phyloP scores from a whole-genome alignment of 1,140 invertebrate species.

The Octopus sinensis region DNA sequence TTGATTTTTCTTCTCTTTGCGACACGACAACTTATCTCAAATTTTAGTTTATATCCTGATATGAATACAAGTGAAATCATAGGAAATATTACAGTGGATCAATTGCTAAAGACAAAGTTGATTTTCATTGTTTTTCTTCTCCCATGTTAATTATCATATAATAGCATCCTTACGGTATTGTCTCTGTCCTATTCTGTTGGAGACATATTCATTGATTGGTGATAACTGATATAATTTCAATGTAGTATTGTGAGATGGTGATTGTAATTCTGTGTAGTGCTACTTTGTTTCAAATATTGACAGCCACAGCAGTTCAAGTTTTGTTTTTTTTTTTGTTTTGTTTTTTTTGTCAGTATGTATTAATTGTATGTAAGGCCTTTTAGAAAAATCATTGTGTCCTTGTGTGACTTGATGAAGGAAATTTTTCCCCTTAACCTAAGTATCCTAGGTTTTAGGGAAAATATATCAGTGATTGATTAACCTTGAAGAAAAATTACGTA shows the following conservation, averaged over 20 bases:
- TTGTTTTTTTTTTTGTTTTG: too few relatives aligned
- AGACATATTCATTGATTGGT: constrained; percentile 17
- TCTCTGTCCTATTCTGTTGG: constrained; percentile 16
- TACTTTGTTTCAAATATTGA: too few relatives aligned
- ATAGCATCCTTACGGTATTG: constrained; percentile 14
- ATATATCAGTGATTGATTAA: neutral
- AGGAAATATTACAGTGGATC: too few relatives aligned
- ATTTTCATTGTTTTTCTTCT: constrained; percentile 10
- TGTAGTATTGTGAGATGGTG: neutral
- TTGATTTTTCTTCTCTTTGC: too few relatives aligned
- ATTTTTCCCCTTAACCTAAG: neutral
- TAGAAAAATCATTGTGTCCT: constrained; percentile 18
- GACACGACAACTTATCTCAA: too few relatives aligned
- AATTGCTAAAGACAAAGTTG: too few relatives aligned
- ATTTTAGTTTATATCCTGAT: too few relatives aligned
- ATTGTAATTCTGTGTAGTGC: too few relatives aligned
- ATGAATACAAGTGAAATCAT: too few relatives aligned
- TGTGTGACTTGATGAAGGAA: neutral
- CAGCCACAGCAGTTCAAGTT: too few relatives aligned
- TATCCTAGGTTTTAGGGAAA: neutral
- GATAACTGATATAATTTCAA: constrained; percentile 24
- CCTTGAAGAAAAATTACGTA: neutral
- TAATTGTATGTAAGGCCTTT: constrained; percentile 19
- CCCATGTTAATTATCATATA: constrained; percentile 19
- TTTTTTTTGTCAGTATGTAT: too few relatives aligned